Evolutionary conservation across 2,113 vertebrate species (phyloP).

Genomic region (Muscicapa adusta): DNA sequence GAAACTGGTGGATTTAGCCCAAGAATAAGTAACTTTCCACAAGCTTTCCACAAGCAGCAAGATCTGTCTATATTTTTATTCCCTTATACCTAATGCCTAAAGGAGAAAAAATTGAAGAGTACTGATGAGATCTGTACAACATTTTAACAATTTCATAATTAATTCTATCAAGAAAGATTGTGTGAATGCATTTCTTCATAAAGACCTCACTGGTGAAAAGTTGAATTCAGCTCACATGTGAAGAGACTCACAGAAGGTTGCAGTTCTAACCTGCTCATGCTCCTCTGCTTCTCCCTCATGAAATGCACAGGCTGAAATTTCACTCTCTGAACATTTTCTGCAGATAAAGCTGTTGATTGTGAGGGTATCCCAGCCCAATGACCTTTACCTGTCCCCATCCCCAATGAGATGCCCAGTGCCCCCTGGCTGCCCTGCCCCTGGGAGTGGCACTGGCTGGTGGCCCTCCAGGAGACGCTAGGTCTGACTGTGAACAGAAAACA

Average conservation of each 20-base stretch:
- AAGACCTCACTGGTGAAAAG: neutral
- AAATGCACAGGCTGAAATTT: neutral
- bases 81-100: neutral
- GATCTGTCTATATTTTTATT: neutral
- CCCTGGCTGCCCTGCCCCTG: neutral
- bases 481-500: neutral
- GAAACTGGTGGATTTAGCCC: neutral
- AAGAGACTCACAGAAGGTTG: neutral
- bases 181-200: neutral
- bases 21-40: neutral
- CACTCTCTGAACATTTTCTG: neutral
- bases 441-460: neutral
- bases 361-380: fast-evolving
- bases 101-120: neutral
- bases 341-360: neutral
- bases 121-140: neutral
- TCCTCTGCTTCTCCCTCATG: neutral
- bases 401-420: fast-evolving
- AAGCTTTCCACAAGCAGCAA: neutral
- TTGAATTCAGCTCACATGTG: neutral
- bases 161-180: neutral
- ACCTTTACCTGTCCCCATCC: neutral
- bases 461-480: neutral
- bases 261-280: neutral
- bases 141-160: neutral